phyloP scores from a whole-genome alignment of 2,797 vertebrate genomes.

The Hipposideros larvatus region DNA sequence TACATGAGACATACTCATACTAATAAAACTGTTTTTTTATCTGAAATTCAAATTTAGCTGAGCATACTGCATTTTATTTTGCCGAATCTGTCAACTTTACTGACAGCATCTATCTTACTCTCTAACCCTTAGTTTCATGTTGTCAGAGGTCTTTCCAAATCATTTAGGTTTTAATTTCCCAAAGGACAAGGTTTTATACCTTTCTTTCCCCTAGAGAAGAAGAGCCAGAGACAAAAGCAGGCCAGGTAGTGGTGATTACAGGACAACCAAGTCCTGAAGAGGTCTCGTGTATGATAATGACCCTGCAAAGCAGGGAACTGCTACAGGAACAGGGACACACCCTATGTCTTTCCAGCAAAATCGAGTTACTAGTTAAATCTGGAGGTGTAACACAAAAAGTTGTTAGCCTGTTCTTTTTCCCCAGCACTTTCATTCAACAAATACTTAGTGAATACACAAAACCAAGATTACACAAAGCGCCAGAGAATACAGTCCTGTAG shows the following conservation, averaged over 20 bases:
- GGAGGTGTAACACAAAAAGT: not conserved
- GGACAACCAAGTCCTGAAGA: not conserved
- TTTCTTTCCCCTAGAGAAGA: not conserved
- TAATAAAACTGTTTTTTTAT: not conserved
- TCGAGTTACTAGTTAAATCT: not conserved
- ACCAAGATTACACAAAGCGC: not conserved
- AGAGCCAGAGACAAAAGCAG: not conserved
- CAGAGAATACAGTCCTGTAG: not conserved
- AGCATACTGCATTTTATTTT: not conserved
- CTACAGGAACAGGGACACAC: rapidly evolving
- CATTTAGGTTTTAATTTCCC: not conserved
- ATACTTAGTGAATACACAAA: not conserved
- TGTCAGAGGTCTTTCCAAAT: not conserved
- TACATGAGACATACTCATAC: not conserved
- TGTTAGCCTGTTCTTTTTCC: not conserved
- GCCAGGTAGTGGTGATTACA: not conserved
- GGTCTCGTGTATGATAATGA: not conserved
- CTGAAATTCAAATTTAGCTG: not conserved
- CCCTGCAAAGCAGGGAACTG: too few relatives aligned
- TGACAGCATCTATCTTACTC: not conserved
- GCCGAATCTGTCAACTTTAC: not conserved
- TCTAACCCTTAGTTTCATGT: not conserved
- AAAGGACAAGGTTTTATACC: not conserved
- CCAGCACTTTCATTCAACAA: not conserved
- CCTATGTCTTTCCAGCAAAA: not conserved